Evolutionary conservation across 2,888 invertebrate genomes (phyloP).

Genomic region (Chymomyza procnemis): DNA sequence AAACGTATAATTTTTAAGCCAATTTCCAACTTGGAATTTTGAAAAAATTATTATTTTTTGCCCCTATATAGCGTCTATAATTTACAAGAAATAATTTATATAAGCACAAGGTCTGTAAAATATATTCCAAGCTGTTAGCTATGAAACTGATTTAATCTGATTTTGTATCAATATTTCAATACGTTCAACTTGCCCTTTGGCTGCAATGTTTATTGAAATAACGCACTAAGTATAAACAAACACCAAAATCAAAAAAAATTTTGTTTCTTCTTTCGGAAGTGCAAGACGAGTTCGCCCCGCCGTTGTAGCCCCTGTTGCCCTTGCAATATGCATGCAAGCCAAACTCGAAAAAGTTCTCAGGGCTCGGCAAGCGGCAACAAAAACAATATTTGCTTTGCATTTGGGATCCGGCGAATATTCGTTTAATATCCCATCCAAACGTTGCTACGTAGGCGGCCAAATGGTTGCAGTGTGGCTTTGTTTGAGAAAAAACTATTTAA

Average conservation of each 20-base stretch:
- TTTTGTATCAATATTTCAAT: slow-evolving; percentile 32
- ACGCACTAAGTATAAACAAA: slow-evolving; percentile 61
- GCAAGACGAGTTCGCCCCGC: slow-evolving; percentile 28
- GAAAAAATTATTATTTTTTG: no score
- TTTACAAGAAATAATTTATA: background rate
- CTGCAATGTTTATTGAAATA: slow-evolving; percentile 58
- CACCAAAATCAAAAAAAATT: slow-evolving; percentile 46
- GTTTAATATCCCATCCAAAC: slow-evolving; percentile 8
- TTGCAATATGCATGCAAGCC: slow-evolving; percentile 53
- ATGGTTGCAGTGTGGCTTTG: slow-evolving; percentile 41
- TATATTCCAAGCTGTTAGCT: background rate
- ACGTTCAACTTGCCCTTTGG: slow-evolving; percentile 58
- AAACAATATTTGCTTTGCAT: slow-evolving; percentile 63
- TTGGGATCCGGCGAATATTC: slow-evolving; percentile 42
- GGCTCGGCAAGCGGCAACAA: slow-evolving; percentile 31
- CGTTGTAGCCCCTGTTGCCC: slow-evolving; percentile 12
- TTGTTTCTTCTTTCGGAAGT: slow-evolving; percentile 40
- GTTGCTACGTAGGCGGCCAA: slow-evolving; percentile 37
- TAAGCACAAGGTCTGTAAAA: background rate
- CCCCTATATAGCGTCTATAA: background rate
- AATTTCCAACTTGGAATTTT: no score
- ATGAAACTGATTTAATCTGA: background rate
- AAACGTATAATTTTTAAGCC: no score
- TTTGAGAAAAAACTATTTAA: background rate
- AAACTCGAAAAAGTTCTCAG: slow-evolving; percentile 55